Percentiles rank a stretch among this genome's conserved stretches.
These are phyloP conservation scores for Porites divaricata DNA, from an alignment of 92 coral and sea anemone genomes.

Conservation along the genomic window DNA sequence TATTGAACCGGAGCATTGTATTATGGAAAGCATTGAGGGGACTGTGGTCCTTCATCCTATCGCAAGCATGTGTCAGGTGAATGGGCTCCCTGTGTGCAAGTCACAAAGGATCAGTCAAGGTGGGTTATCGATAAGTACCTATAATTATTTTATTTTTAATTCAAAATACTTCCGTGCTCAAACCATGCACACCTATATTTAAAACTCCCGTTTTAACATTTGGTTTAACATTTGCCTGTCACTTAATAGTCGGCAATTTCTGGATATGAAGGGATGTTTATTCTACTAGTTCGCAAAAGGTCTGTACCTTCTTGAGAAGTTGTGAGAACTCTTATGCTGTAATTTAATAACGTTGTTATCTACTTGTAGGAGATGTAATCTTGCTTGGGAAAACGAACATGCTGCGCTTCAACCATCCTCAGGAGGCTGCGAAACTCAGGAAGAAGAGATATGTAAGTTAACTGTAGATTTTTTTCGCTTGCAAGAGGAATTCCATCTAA, in stretches of 20 bases:
- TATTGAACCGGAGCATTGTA: conserved; percentile 91
- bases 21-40: conserved; percentile 93
- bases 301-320: no score
- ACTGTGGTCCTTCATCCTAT: conserved; percentile 91
- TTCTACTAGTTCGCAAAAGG: no score
- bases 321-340: no score
- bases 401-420: conserved; percentile 97
- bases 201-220: no score
- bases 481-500: no score
- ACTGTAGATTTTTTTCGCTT: neutral
- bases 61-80: conserved; percentile 77
- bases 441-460: conserved; percentile 92
- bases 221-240: no score
- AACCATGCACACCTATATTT: no score
- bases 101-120: conserved; percentile 91
- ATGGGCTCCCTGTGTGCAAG: conserved; percentile 80
- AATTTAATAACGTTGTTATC: neutral
- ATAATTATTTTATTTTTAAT: no score
- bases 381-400: conserved; percentile 96
- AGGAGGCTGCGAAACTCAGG: conserved; percentile 96
- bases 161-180: neutral
- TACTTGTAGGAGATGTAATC: conserved; percentile 83
- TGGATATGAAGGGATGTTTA: no score
- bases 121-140: conserved; percentile 5
- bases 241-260: no score